Evolutionary conservation across 1,140 invertebrate genomes (phyloP).

Genomic region (Pseudomyrmex sp.): DNA sequence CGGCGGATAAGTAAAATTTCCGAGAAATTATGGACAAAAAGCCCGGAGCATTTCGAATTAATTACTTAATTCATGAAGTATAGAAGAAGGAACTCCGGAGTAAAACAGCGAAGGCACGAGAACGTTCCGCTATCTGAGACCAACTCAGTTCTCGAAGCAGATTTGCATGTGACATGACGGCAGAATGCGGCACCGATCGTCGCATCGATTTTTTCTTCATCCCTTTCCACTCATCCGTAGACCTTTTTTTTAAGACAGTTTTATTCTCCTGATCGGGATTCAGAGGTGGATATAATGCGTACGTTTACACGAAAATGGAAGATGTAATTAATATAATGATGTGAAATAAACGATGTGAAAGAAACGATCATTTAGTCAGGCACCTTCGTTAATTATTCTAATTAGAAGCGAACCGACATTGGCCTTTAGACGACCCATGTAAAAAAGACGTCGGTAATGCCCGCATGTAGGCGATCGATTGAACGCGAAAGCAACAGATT

Average conservation of each 20-base stretch:
- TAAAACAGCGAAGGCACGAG: slow-evolving; percentile 5
- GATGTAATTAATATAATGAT: slow-evolving; percentile 1
- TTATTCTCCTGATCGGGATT: slow-evolving; percentile 29
- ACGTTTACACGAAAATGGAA: slow-evolving; percentile 43
- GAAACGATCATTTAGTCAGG: slow-evolving; percentile 53
- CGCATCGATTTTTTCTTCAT: slow-evolving; percentile 62
- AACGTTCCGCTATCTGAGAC: slow-evolving; percentile 54
- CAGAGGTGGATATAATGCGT: slow-evolving; percentile 14
- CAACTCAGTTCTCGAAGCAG: slow-evolving; percentile 60
- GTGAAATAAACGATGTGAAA: slow-evolving; percentile 42
- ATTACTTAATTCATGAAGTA: slow-evolving; percentile 25
- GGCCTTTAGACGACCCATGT: slow-evolving; percentile 55
- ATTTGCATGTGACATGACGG: slow-evolving; percentile 75
- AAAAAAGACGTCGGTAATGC: slow-evolving; percentile 28
- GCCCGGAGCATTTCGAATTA: slow-evolving; percentile 46
- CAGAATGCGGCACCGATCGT: slow-evolving; percentile 72
- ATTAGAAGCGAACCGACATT: slow-evolving; percentile 63
- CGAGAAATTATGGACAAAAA: slow-evolving; percentile 16
- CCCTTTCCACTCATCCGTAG: slow-evolving; percentile 31
- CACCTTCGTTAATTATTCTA: slow-evolving; percentile 74
- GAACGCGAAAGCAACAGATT: slow-evolving; percentile 3
- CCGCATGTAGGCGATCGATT: slow-evolving; percentile 34
- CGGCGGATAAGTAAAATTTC: neutral
- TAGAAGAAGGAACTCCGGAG: slow-evolving; percentile 4
- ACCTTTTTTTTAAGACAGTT: slow-evolving; percentile 59